Conservation (phyloP, 2,113 vertebrate genomes). For the Phocoena sinus region DNA sequence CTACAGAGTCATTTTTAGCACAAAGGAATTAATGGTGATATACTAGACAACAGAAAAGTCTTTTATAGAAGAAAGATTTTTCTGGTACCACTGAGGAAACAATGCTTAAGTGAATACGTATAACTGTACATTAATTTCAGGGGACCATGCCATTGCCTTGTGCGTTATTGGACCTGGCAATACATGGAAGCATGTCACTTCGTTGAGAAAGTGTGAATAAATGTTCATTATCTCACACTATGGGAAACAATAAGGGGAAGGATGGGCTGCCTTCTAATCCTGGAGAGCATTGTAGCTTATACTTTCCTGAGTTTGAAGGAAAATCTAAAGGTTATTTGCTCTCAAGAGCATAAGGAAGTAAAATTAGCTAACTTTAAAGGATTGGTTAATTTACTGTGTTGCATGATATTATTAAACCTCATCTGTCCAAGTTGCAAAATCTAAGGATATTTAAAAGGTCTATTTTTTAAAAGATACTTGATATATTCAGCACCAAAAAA, state of each 20-base stretch:
- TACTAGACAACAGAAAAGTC: not conserved
- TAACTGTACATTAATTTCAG: not conserved
- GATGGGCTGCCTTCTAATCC: not conserved
- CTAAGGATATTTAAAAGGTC: not conserved
- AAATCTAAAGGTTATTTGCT: not conserved
- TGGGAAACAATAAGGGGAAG: not conserved
- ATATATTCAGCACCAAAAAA: not conserved
- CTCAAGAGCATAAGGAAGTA: not conserved
- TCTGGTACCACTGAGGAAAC: not conserved
- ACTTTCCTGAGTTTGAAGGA: not conserved
- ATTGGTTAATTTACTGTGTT: not conserved
- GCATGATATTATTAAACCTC: not conserved
- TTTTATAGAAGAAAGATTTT: not conserved
- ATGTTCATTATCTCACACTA: not conserved
- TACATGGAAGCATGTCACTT: not conserved
- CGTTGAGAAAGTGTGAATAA: not conserved
- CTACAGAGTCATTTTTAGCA: not conserved
- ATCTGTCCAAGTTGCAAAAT: not conserved
- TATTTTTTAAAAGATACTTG: not conserved
- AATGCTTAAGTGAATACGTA: not conserved
- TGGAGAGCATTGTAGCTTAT: not conserved
- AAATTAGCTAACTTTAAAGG: not conserved
- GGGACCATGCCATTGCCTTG: not conserved
- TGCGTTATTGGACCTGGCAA: not conserved
- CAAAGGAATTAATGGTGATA: not conserved